Conservation (phyloP, 2,797 vertebrate genomes). For the Triplophysa bombifrons region DNA sequence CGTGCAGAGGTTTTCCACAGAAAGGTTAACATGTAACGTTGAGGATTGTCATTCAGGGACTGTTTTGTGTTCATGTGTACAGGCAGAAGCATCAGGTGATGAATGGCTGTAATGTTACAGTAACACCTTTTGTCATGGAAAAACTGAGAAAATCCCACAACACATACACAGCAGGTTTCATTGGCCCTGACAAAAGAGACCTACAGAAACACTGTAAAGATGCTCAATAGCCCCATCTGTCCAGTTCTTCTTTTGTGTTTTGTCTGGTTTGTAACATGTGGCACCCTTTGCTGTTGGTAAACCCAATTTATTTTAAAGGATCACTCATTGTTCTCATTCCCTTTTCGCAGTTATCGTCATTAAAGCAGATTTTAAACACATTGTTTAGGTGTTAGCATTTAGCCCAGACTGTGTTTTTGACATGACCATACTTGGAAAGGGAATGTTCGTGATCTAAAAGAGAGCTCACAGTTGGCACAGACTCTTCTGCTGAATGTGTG, state of each 20-base stretch:
- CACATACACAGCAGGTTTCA: not conserved
- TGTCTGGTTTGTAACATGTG: not conserved
- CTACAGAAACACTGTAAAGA: not conserved
- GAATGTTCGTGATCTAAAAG: conserved; percentile 47
- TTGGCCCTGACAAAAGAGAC: conserved; percentile 17
- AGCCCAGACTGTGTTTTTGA: not conserved
- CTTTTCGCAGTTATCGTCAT: too few relatives aligned
- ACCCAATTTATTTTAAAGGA: not conserved
- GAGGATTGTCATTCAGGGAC: too few relatives aligned
- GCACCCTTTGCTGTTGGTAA: not conserved
- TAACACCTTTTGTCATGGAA: conserved; percentile 20
- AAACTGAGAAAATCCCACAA: not conserved
- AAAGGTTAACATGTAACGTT: not conserved
- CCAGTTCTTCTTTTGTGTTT: not conserved
- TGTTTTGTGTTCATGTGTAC: not conserved
- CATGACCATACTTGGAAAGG: conserved; percentile 44
- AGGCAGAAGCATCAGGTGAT: too few relatives aligned
- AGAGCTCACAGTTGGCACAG: conserved; percentile 40
- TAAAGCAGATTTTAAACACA: not conserved
- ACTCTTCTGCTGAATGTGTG: conserved; percentile 24
- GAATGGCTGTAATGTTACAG: conserved; percentile 5
- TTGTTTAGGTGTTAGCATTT: not conserved
- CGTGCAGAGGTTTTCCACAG: too few relatives aligned
- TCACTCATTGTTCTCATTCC: not conserved
- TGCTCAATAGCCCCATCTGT: not conserved